Percentiles rank a stretch among this genome's conserved stretches.
Evolutionary conservation across 2,888 invertebrate species (phyloP).

Genomic region (Axea sp.): DNA sequence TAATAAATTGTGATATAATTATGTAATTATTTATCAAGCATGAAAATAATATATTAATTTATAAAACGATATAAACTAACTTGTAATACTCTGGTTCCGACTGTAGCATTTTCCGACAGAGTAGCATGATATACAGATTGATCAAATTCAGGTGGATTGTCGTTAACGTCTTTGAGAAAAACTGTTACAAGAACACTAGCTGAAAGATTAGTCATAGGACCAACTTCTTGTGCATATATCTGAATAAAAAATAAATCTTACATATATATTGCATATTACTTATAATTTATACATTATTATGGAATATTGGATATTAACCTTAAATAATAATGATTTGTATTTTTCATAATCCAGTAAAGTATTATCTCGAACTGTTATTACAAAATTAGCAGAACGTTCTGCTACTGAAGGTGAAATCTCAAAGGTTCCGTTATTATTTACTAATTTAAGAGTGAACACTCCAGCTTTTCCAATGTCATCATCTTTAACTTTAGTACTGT

Average conservation of each 20-base stretch:
- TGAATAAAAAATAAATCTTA: conserved; percentile 73
- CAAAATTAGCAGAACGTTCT: conserved; percentile 88
- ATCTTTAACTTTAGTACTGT: conserved; percentile 86
- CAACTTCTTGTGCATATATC: conserved; percentile 90
- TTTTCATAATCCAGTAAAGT: conserved; percentile 91
- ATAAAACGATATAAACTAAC: no score
- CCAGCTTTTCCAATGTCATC: conserved; percentile 91
- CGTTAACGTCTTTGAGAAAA: conserved; percentile 91
- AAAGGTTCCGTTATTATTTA: conserved; percentile 92
- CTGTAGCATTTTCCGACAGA: conserved; percentile 89
- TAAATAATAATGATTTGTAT: conserved; percentile 86
- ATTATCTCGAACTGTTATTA: conserved; percentile 91
- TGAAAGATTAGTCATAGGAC: conserved; percentile 87
- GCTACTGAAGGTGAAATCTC: conserved; percentile 92
- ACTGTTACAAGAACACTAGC: conserved; percentile 88
- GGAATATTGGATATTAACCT: conserved; percentile 79
- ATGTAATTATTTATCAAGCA: no score
- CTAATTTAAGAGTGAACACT: conserved; percentile 88
- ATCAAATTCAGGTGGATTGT: conserved; percentile 91
- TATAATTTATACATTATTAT: no score
- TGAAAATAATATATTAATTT: no score
- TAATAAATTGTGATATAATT: no score
- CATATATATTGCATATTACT: no score
- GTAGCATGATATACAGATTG: conserved; percentile 87
- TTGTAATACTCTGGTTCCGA: conserved; percentile 86